These are phyloP conservation scores for Sterrhoptilus dennistouni DNA, from an alignment of 2,113 vertebrate genomes.

Conservation along the genomic window DNA sequence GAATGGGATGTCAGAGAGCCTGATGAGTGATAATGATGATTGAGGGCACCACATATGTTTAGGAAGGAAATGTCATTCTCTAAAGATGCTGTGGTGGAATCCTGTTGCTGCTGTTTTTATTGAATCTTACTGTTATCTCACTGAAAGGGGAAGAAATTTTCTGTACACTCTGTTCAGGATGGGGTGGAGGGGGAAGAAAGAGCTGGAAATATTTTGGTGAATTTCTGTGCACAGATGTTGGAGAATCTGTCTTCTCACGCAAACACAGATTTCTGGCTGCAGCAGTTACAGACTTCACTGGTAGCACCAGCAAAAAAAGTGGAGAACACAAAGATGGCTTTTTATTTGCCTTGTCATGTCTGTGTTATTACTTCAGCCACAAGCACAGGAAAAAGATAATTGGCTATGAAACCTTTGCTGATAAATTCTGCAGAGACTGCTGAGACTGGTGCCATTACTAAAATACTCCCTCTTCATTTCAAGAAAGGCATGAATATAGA, in stretches of 20 bases:
- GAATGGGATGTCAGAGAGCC: background rate
- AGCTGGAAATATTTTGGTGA: background rate
- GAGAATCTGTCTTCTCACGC: background rate
- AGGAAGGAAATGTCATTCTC: background rate
- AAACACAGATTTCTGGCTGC: background rate
- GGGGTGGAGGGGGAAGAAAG: fast-evolving
- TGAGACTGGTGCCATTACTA: background rate
- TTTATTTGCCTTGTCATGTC: background rate
- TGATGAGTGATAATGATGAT: background rate
- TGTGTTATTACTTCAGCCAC: background rate
- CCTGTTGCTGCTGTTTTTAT: background rate
- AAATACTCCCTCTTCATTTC: background rate
- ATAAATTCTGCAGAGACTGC: background rate
- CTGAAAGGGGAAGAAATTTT: background rate
- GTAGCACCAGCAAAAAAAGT: background rate
- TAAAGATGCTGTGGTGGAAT: background rate
- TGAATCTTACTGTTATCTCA: background rate
- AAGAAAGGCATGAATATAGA: background rate
- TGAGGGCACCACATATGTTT: fast-evolving
- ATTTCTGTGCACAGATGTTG: background rate
- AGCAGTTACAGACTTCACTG: background rate
- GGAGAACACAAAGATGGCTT: background rate
- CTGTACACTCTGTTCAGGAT: background rate
- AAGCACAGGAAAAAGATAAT: background rate
- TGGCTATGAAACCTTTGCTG: background rate